Base-by-base conservation (phyloP, 1,140 invertebrate species). In the Varroa destructor region DNA sequence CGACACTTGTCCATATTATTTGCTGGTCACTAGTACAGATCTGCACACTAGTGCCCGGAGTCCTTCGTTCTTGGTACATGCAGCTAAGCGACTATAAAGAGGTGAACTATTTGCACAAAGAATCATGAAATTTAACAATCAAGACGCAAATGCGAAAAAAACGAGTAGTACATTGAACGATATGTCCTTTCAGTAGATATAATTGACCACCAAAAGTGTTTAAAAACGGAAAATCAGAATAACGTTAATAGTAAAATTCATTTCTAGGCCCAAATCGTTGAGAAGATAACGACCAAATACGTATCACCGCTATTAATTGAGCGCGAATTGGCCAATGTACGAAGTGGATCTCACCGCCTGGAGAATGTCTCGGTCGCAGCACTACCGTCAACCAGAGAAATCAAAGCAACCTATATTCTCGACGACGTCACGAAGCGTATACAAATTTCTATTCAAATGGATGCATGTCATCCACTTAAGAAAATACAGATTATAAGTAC, bases 201-300 rank as follows among this genome's bases (percentile, higher is more conserved):
- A 25, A 25, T 25, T 25, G 25, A 25, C 25, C 25, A 25, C 25
- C 25, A 25, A 25, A 25, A 25, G 25, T 25, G 25, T 25, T 25
- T 25, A 25, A 25, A 25, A 25, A 25, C 25, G 25, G 25, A 25
- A 25, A 25, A 25, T 25, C 25, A 25, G 25, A 25, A 25, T 25
- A 25, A 25, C 25, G 25, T 25, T 25, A 25, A 25, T 25, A 51
- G 46, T 8, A 51, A 51, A 5, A 5, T 51, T 51, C 46, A 51
- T 51, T 51, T 51, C 46, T 51, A 51, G 46, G 46, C 8, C 3
- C 46, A 51, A 8, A 3, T 51, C 46, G 46, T 51, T 14, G 46
- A 67, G 37, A 67, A 67, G 12, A 43, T 67, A 46, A 67, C 46
- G 61, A 67, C 37, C 37, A 67, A 67, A 67, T 67, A 67, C 61